These are phyloP conservation scores for Echinometra lucunter DNA, from an alignment of 53 echinoderm and acorn worm species.

Conservation along the genomic window DNA sequence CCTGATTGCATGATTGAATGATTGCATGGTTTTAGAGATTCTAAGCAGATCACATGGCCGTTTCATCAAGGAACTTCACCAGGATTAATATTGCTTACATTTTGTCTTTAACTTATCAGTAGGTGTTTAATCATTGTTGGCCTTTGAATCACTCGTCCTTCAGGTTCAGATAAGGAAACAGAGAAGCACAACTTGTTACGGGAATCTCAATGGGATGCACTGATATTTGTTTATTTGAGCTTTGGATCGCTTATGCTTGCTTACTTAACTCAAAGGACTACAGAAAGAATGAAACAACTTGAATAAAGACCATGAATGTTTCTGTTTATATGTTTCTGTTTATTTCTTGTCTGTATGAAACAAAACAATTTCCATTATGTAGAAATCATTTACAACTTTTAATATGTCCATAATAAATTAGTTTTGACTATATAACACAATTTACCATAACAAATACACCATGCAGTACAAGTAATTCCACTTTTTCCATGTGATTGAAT, in stretches of 20 bases:
- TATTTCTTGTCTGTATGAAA: conserved; percentile 10
- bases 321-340: not conserved
- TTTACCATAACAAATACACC: not conserved
- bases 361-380: not conserved
- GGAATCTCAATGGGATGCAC: not conserved
- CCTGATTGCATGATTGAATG: no score
- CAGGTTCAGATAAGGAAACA: not conserved
- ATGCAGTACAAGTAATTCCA: no score
- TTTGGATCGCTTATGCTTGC: not conserved
- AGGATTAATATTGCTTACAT: no score
- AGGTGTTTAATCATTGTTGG: not conserved
- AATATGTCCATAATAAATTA: not conserved
- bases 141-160: not conserved
- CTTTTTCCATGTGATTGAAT: no score
- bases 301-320: not conserved
- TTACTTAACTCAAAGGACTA: not conserved
- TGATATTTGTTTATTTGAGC: not conserved
- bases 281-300: not conserved
- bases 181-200: not conserved
- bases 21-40: no score
- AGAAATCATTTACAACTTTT: not conserved
- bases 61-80: no score
- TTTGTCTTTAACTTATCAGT: no score
- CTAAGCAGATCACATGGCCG: no score
- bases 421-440: not conserved